A percentile compares a stretch with the other conserved stretches of the same genome.
Conservation (phyloP, 2,797 vertebrate genomes). For the Brachymystax lenok region DNA sequence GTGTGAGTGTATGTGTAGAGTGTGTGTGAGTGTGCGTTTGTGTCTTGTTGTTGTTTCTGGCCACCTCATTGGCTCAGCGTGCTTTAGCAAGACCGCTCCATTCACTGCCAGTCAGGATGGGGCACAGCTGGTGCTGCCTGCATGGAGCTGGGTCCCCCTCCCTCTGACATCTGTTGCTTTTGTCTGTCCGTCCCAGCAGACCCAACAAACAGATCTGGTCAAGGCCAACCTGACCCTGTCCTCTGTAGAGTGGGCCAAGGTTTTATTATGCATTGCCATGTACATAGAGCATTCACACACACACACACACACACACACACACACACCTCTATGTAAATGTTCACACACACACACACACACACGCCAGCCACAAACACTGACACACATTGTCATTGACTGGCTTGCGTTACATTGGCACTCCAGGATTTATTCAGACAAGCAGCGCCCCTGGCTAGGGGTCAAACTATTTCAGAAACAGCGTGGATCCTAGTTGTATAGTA, state of each 20-base stretch:
- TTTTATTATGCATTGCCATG: neutral
- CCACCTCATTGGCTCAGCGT: neutral
- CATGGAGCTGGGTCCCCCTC: slow-evolving; percentile 30
- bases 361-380: neutral
- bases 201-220: slow-evolving; percentile 33
- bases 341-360: neutral
- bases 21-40: neutral
- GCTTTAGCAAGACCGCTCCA: slow-evolving; percentile 15
- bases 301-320: neutral
- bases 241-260: neutral
- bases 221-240: slow-evolving; percentile 4
- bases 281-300: neutral
- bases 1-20: too few species aligned
- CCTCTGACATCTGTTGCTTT: slow-evolving; percentile 49
- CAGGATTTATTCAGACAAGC: neutral
- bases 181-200: slow-evolving; percentile 28
- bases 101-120: slow-evolving; percentile 25
- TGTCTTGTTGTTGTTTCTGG: slow-evolving; percentile 8
- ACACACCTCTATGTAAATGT: too few species aligned
- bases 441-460: neutral
- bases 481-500: neutral
- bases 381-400: neutral
- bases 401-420: neutral
- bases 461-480: neutral
- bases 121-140: slow-evolving; percentile 47